Evolutionary conservation across 1,140 invertebrate species (phyloP).

Genomic region (Plutomurus gul): DNA sequence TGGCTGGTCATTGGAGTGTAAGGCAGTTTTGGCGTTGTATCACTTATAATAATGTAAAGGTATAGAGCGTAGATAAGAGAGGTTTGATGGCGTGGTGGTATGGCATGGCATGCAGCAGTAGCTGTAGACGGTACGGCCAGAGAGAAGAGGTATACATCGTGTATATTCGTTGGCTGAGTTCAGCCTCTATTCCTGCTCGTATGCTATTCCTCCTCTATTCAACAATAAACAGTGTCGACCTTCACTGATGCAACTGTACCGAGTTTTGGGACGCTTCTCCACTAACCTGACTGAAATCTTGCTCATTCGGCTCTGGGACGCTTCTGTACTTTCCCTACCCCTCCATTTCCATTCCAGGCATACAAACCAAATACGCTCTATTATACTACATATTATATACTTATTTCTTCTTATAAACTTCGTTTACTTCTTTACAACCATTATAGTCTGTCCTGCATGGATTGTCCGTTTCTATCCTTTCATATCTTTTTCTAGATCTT

Average conservation of each 20-base stretch:
- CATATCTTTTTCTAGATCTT: background rate
- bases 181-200: background rate
- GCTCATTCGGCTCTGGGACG: background rate
- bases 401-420: constrained; percentile 5
- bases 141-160: background rate
- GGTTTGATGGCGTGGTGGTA: no score
- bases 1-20: no score
- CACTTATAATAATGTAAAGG: no score
- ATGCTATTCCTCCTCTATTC: constrained; percentile 4
- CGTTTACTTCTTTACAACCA: background rate
- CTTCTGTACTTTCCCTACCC: constrained; percentile 21
- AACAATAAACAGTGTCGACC: constrained; percentile 28
- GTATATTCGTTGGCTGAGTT: background rate
- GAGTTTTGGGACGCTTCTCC: background rate
- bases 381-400: background rate
- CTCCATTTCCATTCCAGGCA: constrained; percentile 25
- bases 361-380: constrained; percentile 12
- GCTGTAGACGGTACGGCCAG: background rate
- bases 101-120: background rate
- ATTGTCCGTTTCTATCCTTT: background rate
- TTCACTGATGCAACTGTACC: constrained; percentile 28
- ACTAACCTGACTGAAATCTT: constrained; percentile 19
- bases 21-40: no score
- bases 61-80: no score
- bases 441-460: background rate